These are phyloP conservation scores for Periphyllus acericola DNA, from an alignment of 2,888 invertebrate species.

Conservation along the genomic window DNA sequence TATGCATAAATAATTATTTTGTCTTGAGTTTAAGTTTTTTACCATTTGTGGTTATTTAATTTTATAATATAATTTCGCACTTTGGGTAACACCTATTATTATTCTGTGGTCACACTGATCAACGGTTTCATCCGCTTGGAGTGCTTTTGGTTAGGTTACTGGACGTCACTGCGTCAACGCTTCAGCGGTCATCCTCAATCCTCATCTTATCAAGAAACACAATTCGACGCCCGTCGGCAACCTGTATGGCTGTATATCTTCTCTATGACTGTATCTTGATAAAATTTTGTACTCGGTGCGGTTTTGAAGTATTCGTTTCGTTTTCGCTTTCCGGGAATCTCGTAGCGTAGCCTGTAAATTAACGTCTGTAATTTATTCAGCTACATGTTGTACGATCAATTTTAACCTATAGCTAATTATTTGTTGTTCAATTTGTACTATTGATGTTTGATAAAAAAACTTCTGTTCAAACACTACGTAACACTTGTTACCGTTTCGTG, in stretches of 20 bases:
- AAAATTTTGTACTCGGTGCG: neutral
- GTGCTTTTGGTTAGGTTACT: neutral
- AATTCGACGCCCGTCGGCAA: neutral
- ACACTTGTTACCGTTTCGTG: constrained; percentile 9
- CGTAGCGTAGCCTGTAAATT: neutral
- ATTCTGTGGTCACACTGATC: neutral
- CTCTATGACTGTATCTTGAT: neutral
- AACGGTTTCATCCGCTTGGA: neutral
- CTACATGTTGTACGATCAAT: neutral
- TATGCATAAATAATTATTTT: too few relatives aligned
- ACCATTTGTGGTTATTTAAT: too few relatives aligned
- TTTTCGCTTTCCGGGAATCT: neutral
- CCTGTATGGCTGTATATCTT: neutral
- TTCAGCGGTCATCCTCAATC: constrained; percentile 6
- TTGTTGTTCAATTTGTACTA: neutral
- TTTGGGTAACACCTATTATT: neutral
- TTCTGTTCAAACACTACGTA: neutral
- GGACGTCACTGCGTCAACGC: neutral
- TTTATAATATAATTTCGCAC: too few relatives aligned
- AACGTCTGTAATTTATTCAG: neutral
- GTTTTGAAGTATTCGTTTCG: neutral
- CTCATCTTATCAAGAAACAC: too few relatives aligned
- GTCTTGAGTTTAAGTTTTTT: too few relatives aligned
- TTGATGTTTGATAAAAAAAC: neutral
- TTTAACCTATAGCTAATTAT: neutral